Evolutionary conservation across 2,888 invertebrate genomes (phyloP), one percentile per base, ranked within the genome.

Genomic region (Apamea epomidion): DNA sequence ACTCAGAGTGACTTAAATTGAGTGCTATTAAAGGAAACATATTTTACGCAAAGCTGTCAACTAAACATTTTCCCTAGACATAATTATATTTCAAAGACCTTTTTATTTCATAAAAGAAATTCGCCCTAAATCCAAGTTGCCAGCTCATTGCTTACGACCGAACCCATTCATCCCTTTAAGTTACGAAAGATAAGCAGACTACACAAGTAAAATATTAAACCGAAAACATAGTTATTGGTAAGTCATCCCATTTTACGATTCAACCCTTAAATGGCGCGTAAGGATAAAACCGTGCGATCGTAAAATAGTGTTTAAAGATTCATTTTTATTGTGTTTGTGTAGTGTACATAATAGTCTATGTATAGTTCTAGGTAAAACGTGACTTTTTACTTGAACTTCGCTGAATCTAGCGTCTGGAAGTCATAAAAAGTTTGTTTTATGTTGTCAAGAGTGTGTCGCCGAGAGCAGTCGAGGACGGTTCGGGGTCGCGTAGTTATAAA

Each of bases 291-390:
- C 81, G 76, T 81, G 74, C 54, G 87, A 67, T 90, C 91, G 88
- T 92, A 91, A 91, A 91, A 82, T 86, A 83, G 87, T 88, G 87
- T 88, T 87, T 86, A 87, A 82, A 87, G 80, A 86, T 90, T 81
- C 58, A 42, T 25, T 87, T 87, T 89, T 89, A 89, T 88, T 89
- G 78, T 87, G 83, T 90, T 86, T 86, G 76, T 85, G 76, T 83
- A 82, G 54, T 74, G 72, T 80, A 78, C 16, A 67, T 69, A 67
- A 64, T 65, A 72, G 67, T 68, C 37, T 76, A 72, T 54, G 67
- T 80, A 77, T 79, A 64, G 29, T 29, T 68, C 51, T 69, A 60
- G 42, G 64, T 54, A 54, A 54, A 74, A 80, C 80, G 87, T 84
- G 76, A 76, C 72, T 60, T 74, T 84, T 68, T 87, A 67, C 51